Conservation (phyloP, 2,888 invertebrate species). For the Lithophane leautieri region DNA sequence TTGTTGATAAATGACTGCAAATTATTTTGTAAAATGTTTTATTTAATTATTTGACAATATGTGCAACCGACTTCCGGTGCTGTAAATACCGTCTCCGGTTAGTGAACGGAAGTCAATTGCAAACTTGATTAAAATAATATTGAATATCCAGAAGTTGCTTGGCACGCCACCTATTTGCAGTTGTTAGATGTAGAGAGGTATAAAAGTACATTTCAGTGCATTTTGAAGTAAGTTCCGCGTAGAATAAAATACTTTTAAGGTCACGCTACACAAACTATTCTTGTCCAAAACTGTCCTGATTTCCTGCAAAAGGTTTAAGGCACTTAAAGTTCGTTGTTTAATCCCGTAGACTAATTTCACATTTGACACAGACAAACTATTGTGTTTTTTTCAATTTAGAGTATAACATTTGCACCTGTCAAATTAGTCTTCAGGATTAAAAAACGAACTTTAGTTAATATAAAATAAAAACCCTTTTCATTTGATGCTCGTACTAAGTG, state of each 20-base stretch:
- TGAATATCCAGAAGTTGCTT: neutral
- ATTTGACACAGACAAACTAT: too few species aligned
- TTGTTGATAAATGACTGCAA: too few species aligned
- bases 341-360: too few species aligned
- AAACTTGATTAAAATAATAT: neutral
- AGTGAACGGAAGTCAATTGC: neutral
- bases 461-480: neutral
- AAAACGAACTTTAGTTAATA: neutral
- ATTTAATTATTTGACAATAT: too few species aligned
- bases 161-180: neutral
- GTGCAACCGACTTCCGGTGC: too few species aligned
- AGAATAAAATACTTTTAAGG: too few species aligned
- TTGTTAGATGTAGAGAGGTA: neutral
- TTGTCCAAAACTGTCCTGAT: neutral
- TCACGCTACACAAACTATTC: too few species aligned
- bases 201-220: neutral
- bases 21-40: too few species aligned
- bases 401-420: too few species aligned
- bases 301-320: neutral
- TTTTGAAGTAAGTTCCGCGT: neutral
- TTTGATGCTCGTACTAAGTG: neutral
- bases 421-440: too few species aligned
- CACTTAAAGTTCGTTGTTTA: too few species aligned
- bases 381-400: too few species aligned
- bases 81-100: neutral